Conservation (phyloP, 2,888 invertebrate species). For the Cheilosia pagana region DNA sequence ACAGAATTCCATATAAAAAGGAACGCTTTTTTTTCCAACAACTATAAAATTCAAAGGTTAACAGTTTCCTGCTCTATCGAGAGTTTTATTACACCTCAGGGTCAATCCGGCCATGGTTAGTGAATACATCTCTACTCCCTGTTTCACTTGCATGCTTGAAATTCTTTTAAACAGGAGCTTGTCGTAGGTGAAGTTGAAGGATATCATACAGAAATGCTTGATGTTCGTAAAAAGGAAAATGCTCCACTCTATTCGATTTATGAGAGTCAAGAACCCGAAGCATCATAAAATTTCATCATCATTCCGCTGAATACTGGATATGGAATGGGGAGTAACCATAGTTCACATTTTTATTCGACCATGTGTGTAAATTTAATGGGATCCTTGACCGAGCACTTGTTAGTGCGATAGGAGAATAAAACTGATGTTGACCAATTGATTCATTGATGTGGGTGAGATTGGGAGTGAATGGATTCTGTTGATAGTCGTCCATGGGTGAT, state of each 20-base stretch:
- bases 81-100: conserved; percentile 45
- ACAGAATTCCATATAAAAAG: background rate
- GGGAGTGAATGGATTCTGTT: background rate
- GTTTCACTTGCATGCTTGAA: conserved; percentile 6
- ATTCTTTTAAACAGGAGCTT: conserved; percentile 18
- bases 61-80: conserved; percentile 4
- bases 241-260: conserved; percentile 41
- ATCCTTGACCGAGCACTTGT: conserved; percentile 42
- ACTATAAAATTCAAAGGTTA: conserved; percentile 30
- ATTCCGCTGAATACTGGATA: background rate
- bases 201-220: conserved; percentile 14
- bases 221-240: conserved; percentile 30
- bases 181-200: conserved; percentile 13
- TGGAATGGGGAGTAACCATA: background rate
- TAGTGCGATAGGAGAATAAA: conserved; percentile 13
- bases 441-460: background rate
- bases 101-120: conserved; percentile 31
- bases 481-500: conserved; percentile 3
- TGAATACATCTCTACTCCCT: background rate
- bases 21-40: background rate
- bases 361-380: conserved; percentile 55
- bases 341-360: conserved; percentile 42
- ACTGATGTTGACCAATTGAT: conserved; percentile 34
- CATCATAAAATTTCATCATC: conserved; percentile 52
- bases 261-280: conserved; percentile 45